Percentiles rank a stretch among this genome's conserved stretches.
Conservation (phyloP, 2,888 invertebrate genomes). For the Stratiomys singularior region DNA sequence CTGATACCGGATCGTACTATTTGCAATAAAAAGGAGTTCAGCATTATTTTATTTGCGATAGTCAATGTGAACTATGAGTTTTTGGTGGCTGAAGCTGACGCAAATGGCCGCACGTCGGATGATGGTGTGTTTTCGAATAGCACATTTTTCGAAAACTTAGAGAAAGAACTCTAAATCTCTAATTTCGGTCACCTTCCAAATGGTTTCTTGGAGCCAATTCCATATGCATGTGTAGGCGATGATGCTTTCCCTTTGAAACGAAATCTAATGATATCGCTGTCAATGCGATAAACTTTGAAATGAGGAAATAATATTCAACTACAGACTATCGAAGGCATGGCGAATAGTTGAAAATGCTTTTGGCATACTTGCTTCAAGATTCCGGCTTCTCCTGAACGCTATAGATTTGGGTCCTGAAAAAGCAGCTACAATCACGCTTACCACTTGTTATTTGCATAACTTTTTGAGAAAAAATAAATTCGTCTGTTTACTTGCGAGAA, state of each 20-base stretch:
- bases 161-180: too few relatives aligned
- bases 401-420: background rate
- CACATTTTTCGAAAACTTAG: too few relatives aligned
- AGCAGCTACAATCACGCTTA: background rate
- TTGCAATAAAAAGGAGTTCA: too few relatives aligned
- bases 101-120: too few relatives aligned
- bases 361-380: background rate
- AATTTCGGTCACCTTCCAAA: too few relatives aligned
- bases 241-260: background rate
- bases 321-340: background rate
- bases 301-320: background rate
- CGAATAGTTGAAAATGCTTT: background rate
- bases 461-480: background rate
- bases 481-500: too few relatives aligned
- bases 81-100: too few relatives aligned
- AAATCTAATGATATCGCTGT: background rate
- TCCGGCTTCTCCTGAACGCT: background rate
- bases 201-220: too few relatives aligned
- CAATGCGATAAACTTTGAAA: background rate
- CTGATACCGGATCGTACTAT: too few relatives aligned
- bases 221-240: background rate
- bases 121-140: too few relatives aligned
- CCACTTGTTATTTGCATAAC: background rate
- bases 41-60: too few relatives aligned
- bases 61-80: too few relatives aligned